Conservation (phyloP, 1,140 invertebrate genomes). For the Pachyrhynchus sulphureomaculatus region DNA sequence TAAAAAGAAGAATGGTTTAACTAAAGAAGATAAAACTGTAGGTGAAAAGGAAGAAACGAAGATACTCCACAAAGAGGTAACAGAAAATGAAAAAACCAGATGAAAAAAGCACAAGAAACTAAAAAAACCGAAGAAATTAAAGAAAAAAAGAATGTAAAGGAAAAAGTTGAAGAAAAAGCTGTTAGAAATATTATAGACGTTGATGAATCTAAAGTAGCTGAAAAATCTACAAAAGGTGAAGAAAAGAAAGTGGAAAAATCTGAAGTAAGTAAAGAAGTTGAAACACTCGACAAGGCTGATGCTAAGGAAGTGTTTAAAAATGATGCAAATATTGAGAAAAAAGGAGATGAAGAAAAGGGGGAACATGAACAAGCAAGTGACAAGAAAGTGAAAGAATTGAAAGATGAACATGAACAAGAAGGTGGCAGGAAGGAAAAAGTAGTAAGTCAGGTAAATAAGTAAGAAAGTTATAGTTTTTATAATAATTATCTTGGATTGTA, state of each 20-base stretch:
- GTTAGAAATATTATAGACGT: background rate
- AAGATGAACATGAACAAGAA: background rate
- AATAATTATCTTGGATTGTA: conserved; percentile 1
- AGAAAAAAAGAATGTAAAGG: background rate
- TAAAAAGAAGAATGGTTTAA: background rate
- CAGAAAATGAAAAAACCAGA: background rate
- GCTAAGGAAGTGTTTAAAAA: conserved; percentile 1
- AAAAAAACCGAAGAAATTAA: background rate
- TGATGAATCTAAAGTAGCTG: background rate
- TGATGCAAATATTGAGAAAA: conserved; percentile 12
- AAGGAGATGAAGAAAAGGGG: conserved; percentile 21
- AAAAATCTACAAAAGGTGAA: background rate
- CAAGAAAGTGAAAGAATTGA: too few relatives aligned
- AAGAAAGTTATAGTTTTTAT: background rate
- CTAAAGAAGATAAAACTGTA: background rate
- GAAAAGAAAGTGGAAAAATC: conserved; percentile 1
- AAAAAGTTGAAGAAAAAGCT: conserved; percentile 2
- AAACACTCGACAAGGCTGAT: background rate
- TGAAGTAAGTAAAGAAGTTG: background rate
- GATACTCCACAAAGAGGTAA: background rate
- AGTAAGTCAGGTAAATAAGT: background rate
- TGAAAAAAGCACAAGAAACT: background rate
- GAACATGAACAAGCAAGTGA: background rate
- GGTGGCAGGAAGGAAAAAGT: conserved; percentile 4
- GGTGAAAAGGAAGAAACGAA: too few relatives aligned